Percentiles rank a stretch among this genome's conserved stretches.
Evolutionary conservation across 2,113 vertebrate genomes (phyloP).

Genomic region (Perccottus glenii): DNA sequence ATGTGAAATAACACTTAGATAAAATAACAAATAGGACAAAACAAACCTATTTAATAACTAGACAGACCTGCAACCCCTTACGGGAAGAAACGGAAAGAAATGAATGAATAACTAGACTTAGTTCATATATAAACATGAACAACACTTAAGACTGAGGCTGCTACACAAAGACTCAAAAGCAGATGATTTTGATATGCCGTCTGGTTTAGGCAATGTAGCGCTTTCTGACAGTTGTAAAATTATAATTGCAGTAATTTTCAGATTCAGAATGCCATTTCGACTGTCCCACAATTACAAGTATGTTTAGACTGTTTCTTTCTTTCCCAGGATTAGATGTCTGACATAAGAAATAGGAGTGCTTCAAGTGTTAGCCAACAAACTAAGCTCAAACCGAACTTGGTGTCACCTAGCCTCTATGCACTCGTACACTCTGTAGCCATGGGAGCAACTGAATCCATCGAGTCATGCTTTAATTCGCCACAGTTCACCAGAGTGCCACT

Average conservation of each 20-base stretch:
- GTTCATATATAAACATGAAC: no score
- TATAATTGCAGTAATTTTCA: neutral
- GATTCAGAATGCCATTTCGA: neutral
- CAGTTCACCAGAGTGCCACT: conserved; percentile 34
- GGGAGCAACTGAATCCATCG: conserved; percentile 19
- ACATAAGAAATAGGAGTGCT: conserved; percentile 2
- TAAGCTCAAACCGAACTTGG: neutral
- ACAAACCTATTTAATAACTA: no score
- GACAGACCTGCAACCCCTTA: no score
- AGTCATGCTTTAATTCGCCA: conserved; percentile 19
- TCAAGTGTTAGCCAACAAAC: neutral
- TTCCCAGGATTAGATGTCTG: neutral
- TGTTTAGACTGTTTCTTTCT: neutral
- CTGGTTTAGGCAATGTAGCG: neutral
- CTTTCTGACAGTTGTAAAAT: neutral
- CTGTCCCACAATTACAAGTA: neutral
- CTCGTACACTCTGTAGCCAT: neutral
- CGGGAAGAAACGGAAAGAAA: no score
- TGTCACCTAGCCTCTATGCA: neutral
- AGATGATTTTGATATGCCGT: neutral
- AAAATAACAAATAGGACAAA: no score
- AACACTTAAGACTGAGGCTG: no score
- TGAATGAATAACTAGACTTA: no score
- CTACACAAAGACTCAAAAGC: neutral
- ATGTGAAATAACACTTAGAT: no score